These are phyloP conservation scores for Gambusia affinis DNA, from an alignment of 2,113 vertebrate species.

Conservation along the genomic window DNA sequence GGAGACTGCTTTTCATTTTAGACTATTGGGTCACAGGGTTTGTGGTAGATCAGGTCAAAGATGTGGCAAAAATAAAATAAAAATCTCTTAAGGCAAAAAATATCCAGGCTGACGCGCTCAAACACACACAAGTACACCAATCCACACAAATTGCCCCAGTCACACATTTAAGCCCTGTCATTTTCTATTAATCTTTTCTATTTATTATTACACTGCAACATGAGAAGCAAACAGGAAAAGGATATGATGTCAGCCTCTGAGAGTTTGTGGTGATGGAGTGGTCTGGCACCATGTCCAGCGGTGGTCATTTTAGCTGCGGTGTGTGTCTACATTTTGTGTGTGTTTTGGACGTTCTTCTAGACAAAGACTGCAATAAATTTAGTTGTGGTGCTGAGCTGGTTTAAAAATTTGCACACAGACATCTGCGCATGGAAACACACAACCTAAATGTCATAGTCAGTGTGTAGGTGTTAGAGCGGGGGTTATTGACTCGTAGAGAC, in stretches of 20 bases:
- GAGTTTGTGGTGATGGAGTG: slow-evolving; percentile 61
- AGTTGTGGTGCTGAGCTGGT: slow-evolving; percentile 72
- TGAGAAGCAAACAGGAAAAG: slow-evolving; percentile 74
- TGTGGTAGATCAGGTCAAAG: slow-evolving; percentile 67
- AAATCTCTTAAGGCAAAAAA: slow-evolving; percentile 54
- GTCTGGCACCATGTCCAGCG: slow-evolving; percentile 59
- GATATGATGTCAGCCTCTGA: slow-evolving; percentile 71
- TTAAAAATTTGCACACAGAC: slow-evolving; percentile 43
- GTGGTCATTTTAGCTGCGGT: slow-evolving; percentile 71
- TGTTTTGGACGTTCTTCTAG: slow-evolving; percentile 67
- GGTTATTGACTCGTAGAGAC: slow-evolving; percentile 74
- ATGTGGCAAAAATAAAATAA: slow-evolving; percentile 43
- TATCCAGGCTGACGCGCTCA: slow-evolving; percentile 14
- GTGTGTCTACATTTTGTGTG: slow-evolving; percentile 61
- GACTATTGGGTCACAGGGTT: slow-evolving; percentile 69
- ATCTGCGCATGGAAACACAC: slow-evolving; percentile 27
- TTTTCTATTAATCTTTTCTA: slow-evolving; percentile 69
- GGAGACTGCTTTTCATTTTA: slow-evolving; percentile 47
- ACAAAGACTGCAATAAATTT: slow-evolving; percentile 69
- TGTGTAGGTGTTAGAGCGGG: slow-evolving; percentile 63
- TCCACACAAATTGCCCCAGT: slow-evolving; percentile 39
- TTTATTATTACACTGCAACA: slow-evolving; percentile 62
- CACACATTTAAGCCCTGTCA: slow-evolving; percentile 54
- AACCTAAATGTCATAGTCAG: slow-evolving; percentile 55
- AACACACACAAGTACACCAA: slow-evolving; percentile 23